Evolutionary conservation across 2,888 invertebrate genomes (phyloP).

Genomic region (Coenonympha arcania): DNA sequence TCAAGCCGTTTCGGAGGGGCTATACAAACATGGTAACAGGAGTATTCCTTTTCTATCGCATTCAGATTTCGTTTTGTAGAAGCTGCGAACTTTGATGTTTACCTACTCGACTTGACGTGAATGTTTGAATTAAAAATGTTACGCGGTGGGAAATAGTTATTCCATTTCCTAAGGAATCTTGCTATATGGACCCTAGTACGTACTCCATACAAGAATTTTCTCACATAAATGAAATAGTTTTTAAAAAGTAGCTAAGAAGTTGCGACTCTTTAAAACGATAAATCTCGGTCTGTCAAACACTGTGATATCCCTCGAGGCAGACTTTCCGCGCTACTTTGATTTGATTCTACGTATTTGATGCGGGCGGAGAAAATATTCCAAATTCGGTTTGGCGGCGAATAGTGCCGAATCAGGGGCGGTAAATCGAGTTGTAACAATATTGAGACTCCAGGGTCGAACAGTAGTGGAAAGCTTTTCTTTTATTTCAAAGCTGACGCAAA

Average conservation of each 20-base stretch:
- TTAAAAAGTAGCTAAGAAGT: constrained; percentile 27
- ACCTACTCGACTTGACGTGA: no score
- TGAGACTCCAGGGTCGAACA: constrained; percentile 7
- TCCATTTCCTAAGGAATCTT: no score
- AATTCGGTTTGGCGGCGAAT: constrained; percentile 38
- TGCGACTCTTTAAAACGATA: constrained; percentile 49
- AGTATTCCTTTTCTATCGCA: no score
- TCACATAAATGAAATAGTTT: background rate
- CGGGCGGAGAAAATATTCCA: constrained; percentile 52
- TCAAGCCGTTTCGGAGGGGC: no score
- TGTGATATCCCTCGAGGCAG: constrained; percentile 41
- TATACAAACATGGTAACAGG: no score
- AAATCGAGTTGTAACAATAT: constrained; percentile 14
- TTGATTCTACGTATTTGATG: constrained; percentile 54
- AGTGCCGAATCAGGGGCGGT: constrained; percentile 16
- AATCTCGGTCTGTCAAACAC: constrained; percentile 52
- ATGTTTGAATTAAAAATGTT: no score
- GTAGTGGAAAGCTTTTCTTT: background rate
- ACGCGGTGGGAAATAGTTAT: no score
- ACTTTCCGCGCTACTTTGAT: constrained; percentile 56
- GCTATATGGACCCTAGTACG: no score
- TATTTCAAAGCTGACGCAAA: constrained; percentile 1
- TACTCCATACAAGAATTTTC: no score
- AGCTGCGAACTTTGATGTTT: no score
- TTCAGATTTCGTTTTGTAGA: no score